phyloP scores from a whole-genome alignment of 2,113 vertebrate species.

The Chitala chitala region DNA sequence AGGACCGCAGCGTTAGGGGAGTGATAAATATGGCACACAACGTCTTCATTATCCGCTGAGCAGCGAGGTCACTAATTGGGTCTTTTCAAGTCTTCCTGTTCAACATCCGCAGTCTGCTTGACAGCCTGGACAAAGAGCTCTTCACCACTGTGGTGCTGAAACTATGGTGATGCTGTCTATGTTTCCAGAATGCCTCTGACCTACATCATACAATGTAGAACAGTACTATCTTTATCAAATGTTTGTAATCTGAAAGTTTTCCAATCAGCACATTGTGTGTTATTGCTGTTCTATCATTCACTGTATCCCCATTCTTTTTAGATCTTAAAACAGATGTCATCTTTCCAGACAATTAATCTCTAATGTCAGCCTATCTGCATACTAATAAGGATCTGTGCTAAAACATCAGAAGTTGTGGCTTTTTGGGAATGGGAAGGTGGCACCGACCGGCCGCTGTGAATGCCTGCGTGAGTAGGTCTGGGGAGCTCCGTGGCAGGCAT shows the following conservation, averaged over 20 bases:
- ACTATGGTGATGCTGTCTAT: background rate
- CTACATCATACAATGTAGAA: no score
- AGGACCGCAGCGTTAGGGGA: background rate
- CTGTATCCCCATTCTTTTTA: background rate
- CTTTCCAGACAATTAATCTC: conserved; percentile 11
- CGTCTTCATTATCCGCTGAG: background rate
- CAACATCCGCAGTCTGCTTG: no score
- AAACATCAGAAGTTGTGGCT: background rate
- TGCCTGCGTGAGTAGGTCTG: no score
- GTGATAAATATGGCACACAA: background rate
- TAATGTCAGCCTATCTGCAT: background rate
- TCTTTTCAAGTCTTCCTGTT: background rate
- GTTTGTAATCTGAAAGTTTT: background rate
- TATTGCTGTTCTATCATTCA: background rate
- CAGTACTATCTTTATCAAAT: background rate
- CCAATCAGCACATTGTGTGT: background rate
- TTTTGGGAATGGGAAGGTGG: background rate
- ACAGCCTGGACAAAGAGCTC: background rate
- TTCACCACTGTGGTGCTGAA: no score
- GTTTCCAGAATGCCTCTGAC: background rate
- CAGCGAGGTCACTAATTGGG: background rate
- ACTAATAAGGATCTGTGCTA: background rate
- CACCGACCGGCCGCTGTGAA: background rate
- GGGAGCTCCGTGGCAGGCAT: no score
- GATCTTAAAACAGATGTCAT: conserved; percentile 16